Evolutionary conservation across 2,113 vertebrate genomes (phyloP).

Genomic region (Amphiprion percula): DNA sequence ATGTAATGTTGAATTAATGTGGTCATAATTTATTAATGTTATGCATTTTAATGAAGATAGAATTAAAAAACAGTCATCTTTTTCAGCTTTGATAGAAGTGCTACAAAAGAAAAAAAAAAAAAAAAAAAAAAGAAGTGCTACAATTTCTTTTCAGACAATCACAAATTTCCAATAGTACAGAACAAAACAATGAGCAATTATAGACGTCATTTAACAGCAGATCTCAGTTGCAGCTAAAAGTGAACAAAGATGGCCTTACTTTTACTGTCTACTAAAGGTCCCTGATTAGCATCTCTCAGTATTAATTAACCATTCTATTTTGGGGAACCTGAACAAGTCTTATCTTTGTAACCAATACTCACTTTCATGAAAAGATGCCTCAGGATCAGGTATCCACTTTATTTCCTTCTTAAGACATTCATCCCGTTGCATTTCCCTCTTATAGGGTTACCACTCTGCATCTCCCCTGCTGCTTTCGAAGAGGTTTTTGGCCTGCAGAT

Average conservation of each 20-base stretch:
- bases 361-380: slow-evolving; percentile 68
- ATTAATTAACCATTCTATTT: slow-evolving; percentile 49
- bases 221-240: too few relatives aligned
- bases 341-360: slow-evolving; percentile 73
- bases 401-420: slow-evolving; percentile 56
- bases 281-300: slow-evolving; percentile 41
- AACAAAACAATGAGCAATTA: background rate
- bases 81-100: background rate
- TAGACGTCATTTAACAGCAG: too few relatives aligned
- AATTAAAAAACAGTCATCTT: background rate
- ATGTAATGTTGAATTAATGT: background rate
- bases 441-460: slow-evolving; percentile 65
- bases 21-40: slow-evolving; percentile 8
- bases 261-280: slow-evolving; percentile 5
- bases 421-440: slow-evolving; percentile 41
- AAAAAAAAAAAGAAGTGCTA: background rate
- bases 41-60: background rate
- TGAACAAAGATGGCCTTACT: background rate
- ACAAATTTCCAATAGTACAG: background rate
- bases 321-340: slow-evolving; percentile 34
- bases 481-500: slow-evolving; percentile 31
- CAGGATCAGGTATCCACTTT: slow-evolving; percentile 71
- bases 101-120: too few relatives aligned
- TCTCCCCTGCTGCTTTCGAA: slow-evolving; percentile 9
- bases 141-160: background rate